phyloP scores from a whole-genome alignment of 2,797 vertebrate species.

The Myotis vivesi region DNA sequence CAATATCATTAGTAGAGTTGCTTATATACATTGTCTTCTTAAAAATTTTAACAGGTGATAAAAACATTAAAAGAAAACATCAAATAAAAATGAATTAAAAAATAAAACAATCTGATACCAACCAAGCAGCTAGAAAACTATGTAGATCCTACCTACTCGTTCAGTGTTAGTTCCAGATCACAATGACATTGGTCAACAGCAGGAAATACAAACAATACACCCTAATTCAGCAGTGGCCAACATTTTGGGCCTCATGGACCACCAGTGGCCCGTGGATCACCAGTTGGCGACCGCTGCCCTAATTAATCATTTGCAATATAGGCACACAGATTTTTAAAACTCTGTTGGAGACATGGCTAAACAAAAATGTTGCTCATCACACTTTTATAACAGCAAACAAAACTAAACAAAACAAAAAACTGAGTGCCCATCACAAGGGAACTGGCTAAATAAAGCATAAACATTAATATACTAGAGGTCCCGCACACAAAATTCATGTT shows the following conservation, averaged over 20 bases:
- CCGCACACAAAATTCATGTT: neutral
- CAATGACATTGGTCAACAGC: neutral
- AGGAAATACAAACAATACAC: neutral
- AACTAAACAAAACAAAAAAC: neutral
- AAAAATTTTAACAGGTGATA: neutral
- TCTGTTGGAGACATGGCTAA: neutral
- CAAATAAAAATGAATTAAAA: slow-evolving; percentile 16
- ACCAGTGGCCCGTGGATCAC: no score
- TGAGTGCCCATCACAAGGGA: neutral
- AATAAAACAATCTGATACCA: neutral
- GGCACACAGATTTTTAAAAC: neutral
- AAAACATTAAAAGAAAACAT: neutral
- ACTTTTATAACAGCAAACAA: neutral
- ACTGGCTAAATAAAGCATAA: neutral
- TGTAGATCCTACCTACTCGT: neutral
- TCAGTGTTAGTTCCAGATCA: neutral
- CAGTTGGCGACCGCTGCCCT: neutral
- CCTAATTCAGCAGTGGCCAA: neutral
- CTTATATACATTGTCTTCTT: neutral
- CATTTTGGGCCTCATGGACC: no score
- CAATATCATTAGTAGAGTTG: neutral
- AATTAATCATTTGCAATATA: neutral
- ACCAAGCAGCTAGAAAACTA: neutral
- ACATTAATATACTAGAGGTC: neutral
- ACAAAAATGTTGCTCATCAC: neutral